Evolutionary conservation across 1,140 invertebrate genomes (phyloP), one percentile per base, ranked within the genome.

Genomic region (Hydropsyche tenuis): DNA sequence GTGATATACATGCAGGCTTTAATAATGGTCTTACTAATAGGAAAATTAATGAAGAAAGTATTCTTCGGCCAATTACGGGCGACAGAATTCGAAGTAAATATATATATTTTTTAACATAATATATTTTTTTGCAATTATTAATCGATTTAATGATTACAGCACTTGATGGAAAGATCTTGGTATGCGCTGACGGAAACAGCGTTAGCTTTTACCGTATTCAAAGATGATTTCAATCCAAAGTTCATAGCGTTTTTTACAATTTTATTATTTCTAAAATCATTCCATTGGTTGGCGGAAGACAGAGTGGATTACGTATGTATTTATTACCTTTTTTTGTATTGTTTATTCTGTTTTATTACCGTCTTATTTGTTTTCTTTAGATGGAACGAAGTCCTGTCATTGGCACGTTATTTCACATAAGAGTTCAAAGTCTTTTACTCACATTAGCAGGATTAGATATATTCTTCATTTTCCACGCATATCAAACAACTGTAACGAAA

Each of bases 201-300:
- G 86, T 85, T 99, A 77, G 97, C 97, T 23, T 99, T 99, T 81
- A 99, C 98, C 66, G 96, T 99, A 1, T 99, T 99, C 84, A 89
- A 97, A 80, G 98, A 99, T 88, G 98, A 99, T 81, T 99, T 99
- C 82, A 99, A 96, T 86, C 96, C 96, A 16, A 95, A 96, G 82
- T 99, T 99, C 88, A 96, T 99, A 80, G 96, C 96, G 12, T 86
- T 99, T 45, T 99, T 99, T 83, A 99, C 97, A 11, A 87, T 99
- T 18, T 87, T 99, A 30, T 87, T 99, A 45, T 99, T 99, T 84
- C 84, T 99, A 14, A 99, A 99, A 87, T 97, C 96, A 84, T 99
- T 99, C 87, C 98, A 99, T 87, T 99, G 98, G 98, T 85, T 99
- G 16, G 96, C 96, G 37, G 98, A 99, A 86, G 98, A 99, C 80